Percentiles rank a stretch among this genome's conserved stretches.
These are phyloP conservation scores for Beroe forskalii DNA, from an alignment of 37 sponge, comb jelly and placozoan genomes.

Conservation along the genomic window DNA sequence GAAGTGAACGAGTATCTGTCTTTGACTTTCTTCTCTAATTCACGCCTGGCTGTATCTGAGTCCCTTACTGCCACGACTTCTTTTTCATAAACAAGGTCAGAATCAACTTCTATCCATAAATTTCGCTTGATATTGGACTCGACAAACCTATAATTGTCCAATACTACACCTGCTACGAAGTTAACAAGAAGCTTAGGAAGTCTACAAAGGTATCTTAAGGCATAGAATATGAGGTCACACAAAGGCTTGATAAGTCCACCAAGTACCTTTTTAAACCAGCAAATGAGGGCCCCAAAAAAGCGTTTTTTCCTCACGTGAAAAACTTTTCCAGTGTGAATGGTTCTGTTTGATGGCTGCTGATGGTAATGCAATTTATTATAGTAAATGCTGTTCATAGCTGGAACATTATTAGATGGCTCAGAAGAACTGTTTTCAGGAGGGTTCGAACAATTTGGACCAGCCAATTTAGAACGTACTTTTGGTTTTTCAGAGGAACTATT, in stretches of 20 bases:
- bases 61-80: conserved; percentile 15
- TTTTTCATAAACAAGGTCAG: not conserved
- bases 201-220: not conserved
- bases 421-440: not conserved
- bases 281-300: not conserved
- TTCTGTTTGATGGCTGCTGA: not conserved
- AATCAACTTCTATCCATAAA: not conserved
- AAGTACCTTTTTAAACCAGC: conserved; percentile 3
- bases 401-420: not conserved
- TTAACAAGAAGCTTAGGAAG: conserved; percentile 21
- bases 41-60: not conserved
- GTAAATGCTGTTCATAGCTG: not conserved
- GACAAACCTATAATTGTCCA: not conserved
- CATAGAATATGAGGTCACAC: conserved; percentile 36
- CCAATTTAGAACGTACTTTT: not conserved
- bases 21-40: conserved; percentile 1
- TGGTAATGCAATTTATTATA: not conserved
- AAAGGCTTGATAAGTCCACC: not conserved
- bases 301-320: not conserved
- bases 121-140: conserved; percentile 11
- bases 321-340: conserved; percentile 40
- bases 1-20: not conserved
- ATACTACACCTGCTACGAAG: conserved; percentile 21
- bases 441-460: not conserved
- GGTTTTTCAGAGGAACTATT: not conserved